Evolutionary conservation across 2,888 invertebrate genomes (phyloP), one percentile per base, ranked within the genome.

Genomic region (Pseudoips prasinana): DNA sequence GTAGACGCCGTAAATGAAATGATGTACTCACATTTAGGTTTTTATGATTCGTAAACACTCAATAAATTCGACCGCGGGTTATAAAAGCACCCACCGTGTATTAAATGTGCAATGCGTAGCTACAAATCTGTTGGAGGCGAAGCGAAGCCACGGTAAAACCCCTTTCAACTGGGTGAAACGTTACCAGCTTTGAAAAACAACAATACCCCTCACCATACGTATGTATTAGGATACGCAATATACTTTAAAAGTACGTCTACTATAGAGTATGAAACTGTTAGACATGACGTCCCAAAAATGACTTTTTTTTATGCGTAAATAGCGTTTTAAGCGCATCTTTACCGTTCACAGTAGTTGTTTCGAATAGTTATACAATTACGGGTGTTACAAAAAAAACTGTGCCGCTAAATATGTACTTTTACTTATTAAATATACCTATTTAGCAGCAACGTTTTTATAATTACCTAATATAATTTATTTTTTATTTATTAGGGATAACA

Each of bases 111-210:
- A 64, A 64, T 57, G 64, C 57, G 67, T 57, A 55, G 47, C 58
- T 64, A 69, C 73, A 73, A 83, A 82, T 82, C 77, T 78, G 70
- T 66, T 63, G 60, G 65, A 71, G 52, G 68, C 67, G 60, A 52
- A 59, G 62, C 59, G 69, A 69, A 70, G 59, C 64, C 65, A 50
- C 57, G 55, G 46, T 55, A 49, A 65, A 64, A 72, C 65, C 76
- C 82, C 70, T 81, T 81, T 76, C 69, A 69, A 70, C 58, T 60
- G 29, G 53, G 64, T 50, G 64, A 73, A 75, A 69, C 66, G 64
- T 67, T 65, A 66, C 69, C 58, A 70, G 75, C 82, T 83, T 85
- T 83, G 77, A 76, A 79, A 81, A 85, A 86, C 84, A 87, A 87
- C 86, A 87, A 87, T 87, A 81, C 77, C 74, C 72, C 77, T 61